Conservation (phyloP, 2,113 vertebrate genomes). For the Plestiodon gilberti region DNA sequence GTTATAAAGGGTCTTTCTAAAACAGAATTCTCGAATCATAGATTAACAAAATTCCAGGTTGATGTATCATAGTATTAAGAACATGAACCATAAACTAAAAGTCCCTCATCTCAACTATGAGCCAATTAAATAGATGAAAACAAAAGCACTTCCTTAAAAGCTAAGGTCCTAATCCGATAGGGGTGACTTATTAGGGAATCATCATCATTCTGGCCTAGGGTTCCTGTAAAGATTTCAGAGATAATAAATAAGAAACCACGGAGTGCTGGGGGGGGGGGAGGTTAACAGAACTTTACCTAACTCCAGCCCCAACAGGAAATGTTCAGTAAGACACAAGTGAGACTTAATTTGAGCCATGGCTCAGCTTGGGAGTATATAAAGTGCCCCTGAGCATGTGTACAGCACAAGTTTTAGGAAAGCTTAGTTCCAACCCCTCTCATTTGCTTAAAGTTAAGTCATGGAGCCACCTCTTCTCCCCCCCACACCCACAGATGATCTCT, state of each 20-base stretch:
- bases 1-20: not conserved
- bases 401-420: not conserved
- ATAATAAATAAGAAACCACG: not conserved
- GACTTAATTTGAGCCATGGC: not conserved
- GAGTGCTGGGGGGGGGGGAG: not conserved
- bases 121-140: not conserved
- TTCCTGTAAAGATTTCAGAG: not conserved
- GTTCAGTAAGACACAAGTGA: not conserved
- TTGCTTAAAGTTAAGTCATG: not conserved
- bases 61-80: not conserved
- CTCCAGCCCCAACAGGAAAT: not conserved
- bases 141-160: not conserved
- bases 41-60: not conserved
- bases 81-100: not conserved
- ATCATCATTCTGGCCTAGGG: not conserved
- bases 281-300: no score
- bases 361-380: not conserved
- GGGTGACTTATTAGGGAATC: not conserved
- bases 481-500: not conserved
- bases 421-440: not conserved
- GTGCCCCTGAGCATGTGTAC: not conserved
- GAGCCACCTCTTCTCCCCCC: not conserved
- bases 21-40: not conserved
- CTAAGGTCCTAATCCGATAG: not conserved
- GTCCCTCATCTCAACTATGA: not conserved